These are phyloP conservation scores for Camptogramma bilineatum DNA, from an alignment of 2,888 invertebrate genomes.

Conservation along the genomic window DNA sequence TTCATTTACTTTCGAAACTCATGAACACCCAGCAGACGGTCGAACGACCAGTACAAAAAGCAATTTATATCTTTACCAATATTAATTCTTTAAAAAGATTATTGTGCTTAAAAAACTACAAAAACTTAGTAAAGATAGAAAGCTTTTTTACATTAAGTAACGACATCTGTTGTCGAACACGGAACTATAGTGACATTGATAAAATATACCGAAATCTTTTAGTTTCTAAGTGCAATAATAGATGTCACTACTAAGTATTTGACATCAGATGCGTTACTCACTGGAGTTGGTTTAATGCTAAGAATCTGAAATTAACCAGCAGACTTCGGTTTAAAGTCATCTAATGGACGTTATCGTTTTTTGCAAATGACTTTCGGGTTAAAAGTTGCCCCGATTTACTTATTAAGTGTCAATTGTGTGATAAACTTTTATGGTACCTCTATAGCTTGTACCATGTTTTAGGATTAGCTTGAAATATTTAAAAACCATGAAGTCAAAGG, in stretches of 20 bases:
- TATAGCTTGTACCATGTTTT: too few relatives aligned
- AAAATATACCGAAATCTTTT: background rate
- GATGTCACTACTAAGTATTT: slow-evolving; percentile 43
- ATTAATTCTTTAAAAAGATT: background rate
- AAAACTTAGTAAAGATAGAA: slow-evolving; percentile 1
- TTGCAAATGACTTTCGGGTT: background rate
- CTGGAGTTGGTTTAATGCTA: slow-evolving; percentile 36
- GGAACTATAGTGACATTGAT: slow-evolving; percentile 43
- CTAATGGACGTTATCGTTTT: background rate
- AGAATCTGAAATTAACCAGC: slow-evolving; percentile 21
- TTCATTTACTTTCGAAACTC: slow-evolving; percentile 13
- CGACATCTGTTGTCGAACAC: slow-evolving; percentile 45
- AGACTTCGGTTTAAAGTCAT: background rate
- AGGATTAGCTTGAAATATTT: too few relatives aligned
- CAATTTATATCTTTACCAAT: slow-evolving; percentile 15
- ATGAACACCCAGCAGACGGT: slow-evolving; percentile 23
- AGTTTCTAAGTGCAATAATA: slow-evolving; percentile 31
- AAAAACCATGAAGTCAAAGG: too few relatives aligned
- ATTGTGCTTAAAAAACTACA: slow-evolving; percentile 5
- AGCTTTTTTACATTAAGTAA: slow-evolving; percentile 30
- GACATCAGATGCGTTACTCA: slow-evolving; percentile 48
- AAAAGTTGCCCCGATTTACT: background rate
- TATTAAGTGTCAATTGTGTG: background rate
- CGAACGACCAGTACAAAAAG: slow-evolving; percentile 25
- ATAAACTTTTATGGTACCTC: too few relatives aligned